phyloP scores from a whole-genome alignment of 2,797 vertebrate species.

The Xiphophorus birchmanni region DNA sequence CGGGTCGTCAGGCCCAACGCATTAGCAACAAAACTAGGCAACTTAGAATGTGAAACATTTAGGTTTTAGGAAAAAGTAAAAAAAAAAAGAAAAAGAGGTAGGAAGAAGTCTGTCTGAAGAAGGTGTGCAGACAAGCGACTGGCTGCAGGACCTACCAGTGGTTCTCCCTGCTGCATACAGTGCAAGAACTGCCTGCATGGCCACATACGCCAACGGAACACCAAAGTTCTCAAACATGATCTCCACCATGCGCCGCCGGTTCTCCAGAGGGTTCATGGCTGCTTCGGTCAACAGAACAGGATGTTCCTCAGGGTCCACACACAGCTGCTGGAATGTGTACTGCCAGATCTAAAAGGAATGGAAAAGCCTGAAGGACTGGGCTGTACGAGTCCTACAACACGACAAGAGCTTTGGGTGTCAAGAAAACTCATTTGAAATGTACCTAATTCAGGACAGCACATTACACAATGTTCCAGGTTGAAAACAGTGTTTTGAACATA shows the following conservation, averaged over 20 bases:
- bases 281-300: conserved; percentile 81
- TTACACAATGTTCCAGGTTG: too few species aligned
- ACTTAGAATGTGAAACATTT: background rate
- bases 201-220: conserved; percentile 77
- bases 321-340: conserved; percentile 78
- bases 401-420: background rate
- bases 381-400: background rate
- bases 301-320: conserved; percentile 76
- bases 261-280: conserved; percentile 73
- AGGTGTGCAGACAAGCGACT: background rate
- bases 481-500: too few species aligned
- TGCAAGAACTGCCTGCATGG: conserved; percentile 81
- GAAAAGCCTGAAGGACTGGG: background rate
- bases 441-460: too few species aligned
- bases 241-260: conserved; percentile 77
- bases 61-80: background rate
- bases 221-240: conserved; percentile 82
- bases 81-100: background rate
- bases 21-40: background rate
- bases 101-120: background rate
- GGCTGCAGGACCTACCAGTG: conserved; percentile 65
- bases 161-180: conserved; percentile 78
- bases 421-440: background rate
- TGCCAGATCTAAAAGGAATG: conserved; percentile 78
- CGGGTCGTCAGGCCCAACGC: background rate